Evolutionary conservation across 2,888 invertebrate genomes (phyloP), one percentile per base, ranked within the genome.

Genomic region (Epicampocera succincta): DNA sequence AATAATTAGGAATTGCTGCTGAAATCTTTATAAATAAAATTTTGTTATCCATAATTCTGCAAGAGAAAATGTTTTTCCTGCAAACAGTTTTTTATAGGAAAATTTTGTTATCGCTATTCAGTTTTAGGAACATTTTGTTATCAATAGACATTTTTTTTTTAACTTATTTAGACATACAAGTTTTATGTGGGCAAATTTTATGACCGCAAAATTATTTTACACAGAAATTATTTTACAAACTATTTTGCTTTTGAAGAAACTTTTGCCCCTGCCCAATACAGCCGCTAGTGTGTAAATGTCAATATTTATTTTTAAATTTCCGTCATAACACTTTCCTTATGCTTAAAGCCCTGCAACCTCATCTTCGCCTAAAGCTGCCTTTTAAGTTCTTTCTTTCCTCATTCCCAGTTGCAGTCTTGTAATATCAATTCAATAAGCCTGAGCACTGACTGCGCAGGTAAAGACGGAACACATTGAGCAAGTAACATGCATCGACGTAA

Each of bases 291-390:
- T 71, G 33, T 56, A 21, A 44, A 44, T 46, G 71, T 75, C 56
- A 48, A 50, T 72, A 60, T 66, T 50, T 68, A 68, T 76, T 48
- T 73, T 50, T 63, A 72, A 58, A 68, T 76, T 69, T 73, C 63
- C 73, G 50, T 81, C 73, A 74, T 73, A 74, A 69, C 33, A 77
- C 58, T 73, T 77, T 68, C 63, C 44, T 52, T 69, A 50, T 13
- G 33, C 58, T 54, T 17, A 21, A 71, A 66, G 15, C 25, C 52
- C 44, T 77, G 44, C n/a, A 21, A 65, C 58, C 13, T 60, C 42
- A 61, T 44, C 9, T 54, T 44, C 4, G 38, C 50, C 21, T 68
- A 29, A 15, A 15, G 48, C 12, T 68, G 58, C 58, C 58, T 75
- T 19, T 33, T 17, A 56, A 1, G 8, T 33, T 33, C 1, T 17